These are phyloP conservation scores for Brachionus sp. DNA, from an alignment of 1,140 invertebrate genomes.

Conservation along the genomic window DNA sequence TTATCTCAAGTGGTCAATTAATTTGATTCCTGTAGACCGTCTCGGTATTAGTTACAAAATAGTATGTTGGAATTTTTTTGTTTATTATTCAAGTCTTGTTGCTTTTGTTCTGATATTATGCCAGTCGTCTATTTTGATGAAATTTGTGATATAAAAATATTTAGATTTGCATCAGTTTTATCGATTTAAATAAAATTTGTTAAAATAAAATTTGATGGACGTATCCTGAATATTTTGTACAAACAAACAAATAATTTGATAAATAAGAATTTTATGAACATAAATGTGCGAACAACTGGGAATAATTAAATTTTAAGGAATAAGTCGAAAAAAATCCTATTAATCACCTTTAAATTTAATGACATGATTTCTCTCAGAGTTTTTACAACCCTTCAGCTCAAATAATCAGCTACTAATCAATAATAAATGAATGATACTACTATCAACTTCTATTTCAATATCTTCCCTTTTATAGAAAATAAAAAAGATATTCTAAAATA, in stretches of 20 bases:
- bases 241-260: neutral
- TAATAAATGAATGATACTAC: neutral
- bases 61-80: neutral
- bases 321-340: neutral
- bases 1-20: slow-evolving; percentile 3
- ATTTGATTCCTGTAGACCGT: neutral
- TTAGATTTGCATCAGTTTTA: slow-evolving; percentile 9
- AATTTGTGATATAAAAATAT: neutral
- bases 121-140: neutral
- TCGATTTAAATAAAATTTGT: neutral
- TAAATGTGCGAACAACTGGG: neutral
- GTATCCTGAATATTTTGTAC: neutral
- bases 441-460: neutral
- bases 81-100: neutral
- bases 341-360: neutral
- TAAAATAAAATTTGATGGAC: neutral
- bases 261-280: neutral
- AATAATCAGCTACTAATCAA: neutral
- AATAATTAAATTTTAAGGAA: neutral
- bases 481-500: too few relatives aligned
- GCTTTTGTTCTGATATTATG: neutral
- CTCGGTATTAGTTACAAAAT: neutral
- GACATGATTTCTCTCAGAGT: neutral
- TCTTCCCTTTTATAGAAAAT: neutral
- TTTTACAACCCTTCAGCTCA: neutral